A percentile compares a stretch with the other conserved stretches of the same genome.
phyloP scores from a whole-genome alignment of 1,140 invertebrate species.

The Cheumatopsyche charites region DNA sequence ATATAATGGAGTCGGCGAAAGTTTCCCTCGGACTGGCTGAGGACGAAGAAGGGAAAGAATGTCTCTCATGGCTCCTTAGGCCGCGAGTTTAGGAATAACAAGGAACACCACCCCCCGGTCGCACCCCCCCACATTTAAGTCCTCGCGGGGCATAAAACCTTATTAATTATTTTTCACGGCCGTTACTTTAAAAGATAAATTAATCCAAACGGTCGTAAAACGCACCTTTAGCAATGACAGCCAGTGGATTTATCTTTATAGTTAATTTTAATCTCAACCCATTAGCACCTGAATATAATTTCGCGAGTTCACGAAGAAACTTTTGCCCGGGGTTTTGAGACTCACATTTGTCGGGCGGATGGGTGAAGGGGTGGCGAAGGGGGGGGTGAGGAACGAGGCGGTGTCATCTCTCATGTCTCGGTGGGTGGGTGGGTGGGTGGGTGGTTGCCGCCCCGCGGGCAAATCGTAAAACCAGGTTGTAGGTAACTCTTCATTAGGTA shows the following conservation, averaged over 20 bases:
- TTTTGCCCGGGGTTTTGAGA: constrained; percentile 44
- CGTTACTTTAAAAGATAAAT: constrained; percentile 48
- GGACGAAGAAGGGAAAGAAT: constrained; percentile 30
- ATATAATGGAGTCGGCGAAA: constrained; percentile 36
- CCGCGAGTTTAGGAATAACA: constrained; percentile 38
- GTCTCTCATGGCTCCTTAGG: constrained; percentile 39
- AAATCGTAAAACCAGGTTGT: constrained; percentile 49
- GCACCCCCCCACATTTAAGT: constrained; percentile 43
- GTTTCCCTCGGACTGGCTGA: not conserved
- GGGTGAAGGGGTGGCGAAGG: constrained; percentile 7
- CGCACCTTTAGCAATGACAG: constrained; percentile 48
- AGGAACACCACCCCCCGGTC: not conserved
- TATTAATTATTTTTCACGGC: constrained; percentile 50
- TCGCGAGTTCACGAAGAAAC: constrained; percentile 45
- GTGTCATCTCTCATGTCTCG: constrained; percentile 47
- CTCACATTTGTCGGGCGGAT: constrained; percentile 31
- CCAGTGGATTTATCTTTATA: constrained; percentile 47
- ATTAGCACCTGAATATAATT: constrained; percentile 50
- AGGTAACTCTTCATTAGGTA: constrained; percentile 49
- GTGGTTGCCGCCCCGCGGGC: constrained; percentile 31
- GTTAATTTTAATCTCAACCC: constrained; percentile 49
- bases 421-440: not conserved
- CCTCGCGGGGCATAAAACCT: constrained; percentile 45
- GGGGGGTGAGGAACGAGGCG: constrained; percentile 5
- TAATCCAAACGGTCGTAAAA: constrained; percentile 49